phyloP scores from a whole-genome alignment of 2,888 invertebrate species.

The Drosophila infuscata region DNA sequence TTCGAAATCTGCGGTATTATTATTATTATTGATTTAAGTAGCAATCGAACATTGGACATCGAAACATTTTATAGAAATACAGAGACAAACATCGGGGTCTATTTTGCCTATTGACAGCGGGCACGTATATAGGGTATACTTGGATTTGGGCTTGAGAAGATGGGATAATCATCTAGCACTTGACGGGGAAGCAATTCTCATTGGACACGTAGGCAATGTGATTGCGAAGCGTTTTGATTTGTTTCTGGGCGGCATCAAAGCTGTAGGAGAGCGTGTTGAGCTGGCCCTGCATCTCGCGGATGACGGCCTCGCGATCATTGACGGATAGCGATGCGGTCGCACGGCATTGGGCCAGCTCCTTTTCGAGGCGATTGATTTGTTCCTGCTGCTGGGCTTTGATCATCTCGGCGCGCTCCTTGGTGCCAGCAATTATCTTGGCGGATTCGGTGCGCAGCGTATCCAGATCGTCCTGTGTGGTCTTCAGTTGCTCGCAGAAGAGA shows the following conservation, averaged over 20 bases:
- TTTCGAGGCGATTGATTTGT: conserved; percentile 83
- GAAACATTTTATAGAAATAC: neutral
- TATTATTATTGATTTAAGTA: neutral
- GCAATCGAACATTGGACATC: neutral
- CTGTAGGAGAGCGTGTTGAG: conserved; percentile 83
- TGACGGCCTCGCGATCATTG: conserved; percentile 83
- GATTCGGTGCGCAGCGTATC: conserved; percentile 83
- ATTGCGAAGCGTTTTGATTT: conserved; percentile 84
- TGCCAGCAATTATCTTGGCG: conserved; percentile 83
- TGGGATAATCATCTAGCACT: conserved; percentile 62
- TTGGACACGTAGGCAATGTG: conserved; percentile 84
- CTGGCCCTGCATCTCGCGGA: conserved; percentile 84
- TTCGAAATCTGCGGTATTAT: neutral
- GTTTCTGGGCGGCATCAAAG: conserved; percentile 84
- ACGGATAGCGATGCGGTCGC: conserved; percentile 83
- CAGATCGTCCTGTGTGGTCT: conserved; percentile 81
- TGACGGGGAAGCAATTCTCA: conserved; percentile 83
- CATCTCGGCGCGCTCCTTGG: conserved; percentile 82
- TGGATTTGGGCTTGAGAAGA: neutral
- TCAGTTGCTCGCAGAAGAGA: conserved; percentile 81
- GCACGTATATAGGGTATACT: neutral
- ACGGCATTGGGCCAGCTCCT: conserved; percentile 84
- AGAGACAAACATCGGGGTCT: neutral
- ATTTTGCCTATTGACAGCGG: neutral
- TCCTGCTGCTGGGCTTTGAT: conserved; percentile 75